Evolutionary conservation across 2,113 vertebrate genomes (phyloP).

Genomic region (Beaufortia kweichowensis): DNA sequence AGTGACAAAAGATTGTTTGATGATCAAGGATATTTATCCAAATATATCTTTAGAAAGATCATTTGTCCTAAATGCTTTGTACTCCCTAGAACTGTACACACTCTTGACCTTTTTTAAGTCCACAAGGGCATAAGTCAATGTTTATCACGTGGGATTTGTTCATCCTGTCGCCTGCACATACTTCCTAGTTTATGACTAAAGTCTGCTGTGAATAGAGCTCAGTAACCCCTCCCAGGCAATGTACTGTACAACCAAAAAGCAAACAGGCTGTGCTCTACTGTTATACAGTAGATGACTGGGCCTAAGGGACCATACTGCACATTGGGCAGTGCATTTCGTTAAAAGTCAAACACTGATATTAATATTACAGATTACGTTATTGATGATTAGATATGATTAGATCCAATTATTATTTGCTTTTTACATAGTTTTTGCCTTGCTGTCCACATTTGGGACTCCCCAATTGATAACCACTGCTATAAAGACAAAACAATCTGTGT

Average conservation of each 20-base stretch:
- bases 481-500: too few species aligned
- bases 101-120: not conserved
- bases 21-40: not conserved
- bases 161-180: not conserved
- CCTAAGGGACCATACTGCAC: too few species aligned
- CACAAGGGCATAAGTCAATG: not conserved
- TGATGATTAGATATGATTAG: too few species aligned
- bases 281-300: not conserved
- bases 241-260: not conserved
- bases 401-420: too few species aligned
- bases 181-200: conserved; percentile 18
- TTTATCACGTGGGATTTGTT: not conserved
- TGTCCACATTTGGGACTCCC: too few species aligned
- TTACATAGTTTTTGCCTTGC: too few species aligned
- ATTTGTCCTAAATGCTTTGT: not conserved
- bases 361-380: too few species aligned
- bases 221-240: not conserved
- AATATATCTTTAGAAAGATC: not conserved
- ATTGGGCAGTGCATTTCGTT: too few species aligned
- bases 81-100: conserved; percentile 3
- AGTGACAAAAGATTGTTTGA: not conserved
- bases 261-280: not conserved
- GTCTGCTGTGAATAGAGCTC: not conserved
- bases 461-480: too few species aligned
- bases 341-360: too few species aligned